phyloP scores from a whole-genome alignment of 2,888 invertebrate species.

The Campaea margaritaria region DNA sequence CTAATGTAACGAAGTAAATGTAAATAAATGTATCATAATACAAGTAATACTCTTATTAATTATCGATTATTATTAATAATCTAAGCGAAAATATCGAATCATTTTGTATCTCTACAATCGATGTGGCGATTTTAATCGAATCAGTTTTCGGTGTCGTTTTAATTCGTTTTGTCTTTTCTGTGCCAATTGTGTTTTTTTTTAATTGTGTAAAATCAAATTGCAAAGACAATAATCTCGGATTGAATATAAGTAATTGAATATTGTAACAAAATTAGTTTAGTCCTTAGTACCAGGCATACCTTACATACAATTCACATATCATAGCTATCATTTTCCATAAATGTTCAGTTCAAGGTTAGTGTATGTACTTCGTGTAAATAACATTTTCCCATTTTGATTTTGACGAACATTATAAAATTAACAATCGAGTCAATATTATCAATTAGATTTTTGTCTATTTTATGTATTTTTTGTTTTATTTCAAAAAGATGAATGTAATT shows the following conservation, averaged over 20 bases:
- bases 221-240: conserved; percentile 2
- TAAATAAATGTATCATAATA: conserved; percentile 80
- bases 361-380: conserved; percentile 50
- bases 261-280: too few species aligned
- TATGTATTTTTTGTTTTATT: conserved; percentile 63
- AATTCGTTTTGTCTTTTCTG: conserved; percentile 65
- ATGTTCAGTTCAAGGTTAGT: conserved; percentile 40
- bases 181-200: conserved; percentile 71
- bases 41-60: conserved; percentile 64
- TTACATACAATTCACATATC: too few species aligned
- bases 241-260: too few species aligned
- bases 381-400: conserved; percentile 45
- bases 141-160: conserved; percentile 43
- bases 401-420: conserved; percentile 49
- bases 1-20: conserved; percentile 65
- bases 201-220: conserved; percentile 52
- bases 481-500: conserved; percentile 67
- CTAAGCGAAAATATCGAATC: conserved; percentile 79
- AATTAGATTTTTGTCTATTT: conserved; percentile 54
- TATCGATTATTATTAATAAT: conserved; percentile 46
- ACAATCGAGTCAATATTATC: conserved; percentile 55
- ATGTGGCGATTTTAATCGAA: conserved; percentile 49
- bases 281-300: too few species aligned
- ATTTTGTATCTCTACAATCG: conserved; percentile 69
- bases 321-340: too few species aligned